Percentiles rank a stretch among this genome's conserved stretches.
These are phyloP conservation scores for Cryptoleucopteryx plumbea DNA, from an alignment of 2,113 vertebrate species.

Conservation along the genomic window DNA sequence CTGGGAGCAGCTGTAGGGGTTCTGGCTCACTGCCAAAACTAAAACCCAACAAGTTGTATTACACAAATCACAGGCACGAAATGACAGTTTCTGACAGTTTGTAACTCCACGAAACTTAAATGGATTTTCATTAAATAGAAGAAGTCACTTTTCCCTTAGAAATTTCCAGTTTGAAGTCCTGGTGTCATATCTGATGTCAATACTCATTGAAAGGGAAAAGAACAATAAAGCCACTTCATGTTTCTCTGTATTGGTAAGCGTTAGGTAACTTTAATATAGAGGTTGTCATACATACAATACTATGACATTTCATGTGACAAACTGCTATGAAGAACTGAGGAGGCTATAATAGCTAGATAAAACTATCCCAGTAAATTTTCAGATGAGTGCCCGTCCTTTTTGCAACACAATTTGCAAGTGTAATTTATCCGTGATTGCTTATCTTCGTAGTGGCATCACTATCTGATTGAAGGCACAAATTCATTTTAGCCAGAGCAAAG, in stretches of 20 bases:
- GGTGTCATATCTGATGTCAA: background rate
- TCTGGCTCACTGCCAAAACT: background rate
- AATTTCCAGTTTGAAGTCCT: background rate
- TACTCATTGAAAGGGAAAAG: background rate
- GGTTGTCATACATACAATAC: background rate
- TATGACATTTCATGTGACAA: background rate
- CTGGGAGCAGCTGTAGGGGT: background rate
- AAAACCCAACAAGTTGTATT: background rate
- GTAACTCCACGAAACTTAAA: background rate
- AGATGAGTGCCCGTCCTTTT: background rate
- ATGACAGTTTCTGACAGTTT: background rate
- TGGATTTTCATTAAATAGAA: background rate
- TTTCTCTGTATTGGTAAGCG: background rate
- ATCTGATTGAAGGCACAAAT: background rate
- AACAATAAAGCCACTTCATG: background rate
- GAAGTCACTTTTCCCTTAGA: background rate
- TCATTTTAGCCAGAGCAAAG: background rate
- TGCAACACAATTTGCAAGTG: background rate
- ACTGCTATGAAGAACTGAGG: background rate
- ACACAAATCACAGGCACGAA: background rate
- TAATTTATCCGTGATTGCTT: background rate
- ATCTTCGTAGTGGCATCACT: accelerated
- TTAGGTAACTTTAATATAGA: background rate
- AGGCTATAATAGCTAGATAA: background rate
- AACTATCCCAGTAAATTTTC: background rate